Evolutionary conservation across 2,888 invertebrate genomes (phyloP).

Genomic region (Melanotus villosus): DNA sequence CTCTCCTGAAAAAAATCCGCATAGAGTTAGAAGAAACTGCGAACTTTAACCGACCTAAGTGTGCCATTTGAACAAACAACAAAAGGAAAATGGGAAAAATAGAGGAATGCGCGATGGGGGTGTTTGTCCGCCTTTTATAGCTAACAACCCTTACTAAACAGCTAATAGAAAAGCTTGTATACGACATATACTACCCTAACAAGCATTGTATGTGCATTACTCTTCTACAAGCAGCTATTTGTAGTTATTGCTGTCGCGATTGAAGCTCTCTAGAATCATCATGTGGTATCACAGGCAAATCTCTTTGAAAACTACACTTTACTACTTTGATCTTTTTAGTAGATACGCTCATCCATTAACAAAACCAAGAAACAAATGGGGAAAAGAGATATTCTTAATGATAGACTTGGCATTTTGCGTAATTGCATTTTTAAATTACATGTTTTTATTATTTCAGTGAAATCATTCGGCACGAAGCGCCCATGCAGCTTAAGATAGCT

Average conservation of each 20-base stretch:
- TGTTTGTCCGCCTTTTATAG: constrained; percentile 42
- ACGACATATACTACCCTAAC: constrained; percentile 49
- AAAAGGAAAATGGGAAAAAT: no score
- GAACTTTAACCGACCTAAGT: no score
- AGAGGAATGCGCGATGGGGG: no score
- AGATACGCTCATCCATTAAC: constrained; percentile 8
- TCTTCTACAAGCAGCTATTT: constrained; percentile 54
- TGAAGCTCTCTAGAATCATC: constrained; percentile 49
- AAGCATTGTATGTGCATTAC: constrained; percentile 54
- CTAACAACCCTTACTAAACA: constrained; percentile 47
- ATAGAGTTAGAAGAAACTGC: no score
- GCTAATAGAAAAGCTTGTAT: constrained; percentile 58
- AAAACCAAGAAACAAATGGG: not conserved
- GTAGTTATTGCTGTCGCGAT: constrained; percentile 55
- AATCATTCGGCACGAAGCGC: no score
- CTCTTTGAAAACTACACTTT: constrained; percentile 43
- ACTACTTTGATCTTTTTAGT: constrained; percentile 46
- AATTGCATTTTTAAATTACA: no score
- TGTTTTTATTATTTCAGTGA: no score
- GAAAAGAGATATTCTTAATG: no score
- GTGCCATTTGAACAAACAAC: no score
- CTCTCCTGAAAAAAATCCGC: not conserved
- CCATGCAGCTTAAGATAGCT: no score
- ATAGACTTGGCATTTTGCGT: no score
- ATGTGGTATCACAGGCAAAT: constrained; percentile 41